Evolutionary conservation across 2,888 invertebrate genomes (phyloP), one percentile per base, ranked within the genome.

Genomic region (Patella ulyssiponensis): DNA sequence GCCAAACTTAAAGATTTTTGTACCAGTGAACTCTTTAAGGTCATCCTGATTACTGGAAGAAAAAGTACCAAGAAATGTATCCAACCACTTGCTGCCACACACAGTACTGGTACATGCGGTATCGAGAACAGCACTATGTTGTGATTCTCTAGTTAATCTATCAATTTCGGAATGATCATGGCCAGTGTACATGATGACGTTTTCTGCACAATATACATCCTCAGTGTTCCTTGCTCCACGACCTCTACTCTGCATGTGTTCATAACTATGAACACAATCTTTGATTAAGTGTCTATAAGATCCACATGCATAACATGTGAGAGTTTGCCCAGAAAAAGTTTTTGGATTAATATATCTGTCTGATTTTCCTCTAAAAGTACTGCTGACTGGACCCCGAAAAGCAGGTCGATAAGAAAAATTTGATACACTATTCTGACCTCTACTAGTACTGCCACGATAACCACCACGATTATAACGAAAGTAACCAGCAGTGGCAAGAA

Each of bases 241-340:
- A n/a, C n/a, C n/a, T n/a, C n/a, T n/a, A n/a, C n/a, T n/a, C n/a
- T n/a, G n/a, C n/a, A n/a, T n/a, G n/a, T n/a, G n/a, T n/a, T n/a
- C n/a, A n/a, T n/a, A n/a, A n/a, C n/a, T n/a, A n/a, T n/a, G n/a
- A n/a, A n/a, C 17, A 17, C 58, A 64, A 64, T n/a, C 58, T 64
- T 64, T 64, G n/a, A n/a, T 20, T n/a, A 64, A 64, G n/a, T 64
- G 64, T 64, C n/a, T 64, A 20, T 64, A 64, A 20, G 64, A 64
- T 20, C 64, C 64, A 64, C 64, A 64, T 20, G n/a, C 20, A 20
- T 64, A 20, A 20, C 64, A 64, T 5, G n/a, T 64, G 9, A n/a
- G 12, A 12, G 64, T 64, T n/a, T 64, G n/a, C 2, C 64, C 64
- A 27, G 27, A 27, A 20, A 64, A 64, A 11, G 64, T 20, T n/a